These are phyloP conservation scores for Leptopilina drosophilae DNA, from an alignment of 2,888 invertebrate genomes.

Conservation along the genomic window DNA sequence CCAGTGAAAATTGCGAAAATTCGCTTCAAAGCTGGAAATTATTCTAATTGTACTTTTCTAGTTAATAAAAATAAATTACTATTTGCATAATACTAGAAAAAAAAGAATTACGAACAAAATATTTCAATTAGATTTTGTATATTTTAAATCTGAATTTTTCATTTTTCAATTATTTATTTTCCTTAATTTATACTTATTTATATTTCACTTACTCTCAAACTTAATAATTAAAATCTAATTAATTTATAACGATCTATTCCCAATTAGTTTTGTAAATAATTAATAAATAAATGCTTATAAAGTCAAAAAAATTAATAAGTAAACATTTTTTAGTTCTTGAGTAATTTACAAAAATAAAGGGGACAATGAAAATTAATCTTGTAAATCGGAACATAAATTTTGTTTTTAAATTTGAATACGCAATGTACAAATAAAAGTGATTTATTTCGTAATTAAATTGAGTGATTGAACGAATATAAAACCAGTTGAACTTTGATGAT, in stretches of 20 bases:
- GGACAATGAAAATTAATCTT: background rate
- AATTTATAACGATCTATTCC: too few relatives aligned
- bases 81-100: background rate
- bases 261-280: too few relatives aligned
- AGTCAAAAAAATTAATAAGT: too few relatives aligned
- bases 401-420: too few relatives aligned
- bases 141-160: background rate
- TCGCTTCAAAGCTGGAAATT: conserved; percentile 12
- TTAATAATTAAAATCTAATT: too few relatives aligned
- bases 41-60: conserved; percentile 23
- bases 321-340: too few relatives aligned
- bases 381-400: background rate
- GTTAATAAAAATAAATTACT: conserved; percentile 6
- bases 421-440: background rate
- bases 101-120: background rate
- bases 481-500: conserved; percentile 1
- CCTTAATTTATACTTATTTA: background rate
- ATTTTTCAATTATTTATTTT: background rate
- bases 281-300: too few relatives aligned
- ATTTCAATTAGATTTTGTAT: background rate
- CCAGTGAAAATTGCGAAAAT: background rate
- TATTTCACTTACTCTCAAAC: too few relatives aligned
- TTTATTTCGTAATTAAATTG: background rate
- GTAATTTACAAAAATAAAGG: too few relatives aligned
- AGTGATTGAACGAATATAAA: background rate